phyloP scores from a whole-genome alignment of 2,113 vertebrate species.

The Phaetusa simplex region DNA sequence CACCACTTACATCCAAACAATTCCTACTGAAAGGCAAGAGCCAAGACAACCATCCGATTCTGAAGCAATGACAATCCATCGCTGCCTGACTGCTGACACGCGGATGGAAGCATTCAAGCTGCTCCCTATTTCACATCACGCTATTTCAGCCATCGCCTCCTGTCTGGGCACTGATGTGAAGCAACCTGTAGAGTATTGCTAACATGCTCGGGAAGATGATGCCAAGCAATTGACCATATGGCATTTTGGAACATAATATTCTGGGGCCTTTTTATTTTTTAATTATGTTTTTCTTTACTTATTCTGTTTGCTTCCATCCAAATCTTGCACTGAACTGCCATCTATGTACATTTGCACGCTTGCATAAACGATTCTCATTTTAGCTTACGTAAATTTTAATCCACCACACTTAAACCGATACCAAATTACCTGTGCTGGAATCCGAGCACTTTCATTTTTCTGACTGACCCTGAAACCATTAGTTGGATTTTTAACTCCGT shows the following conservation, averaged over 20 bases:
- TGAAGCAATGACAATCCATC: neutral
- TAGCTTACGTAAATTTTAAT: neutral
- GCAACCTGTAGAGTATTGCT: neutral
- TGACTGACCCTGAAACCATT: neutral
- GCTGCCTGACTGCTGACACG: neutral
- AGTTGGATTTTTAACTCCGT: neutral
- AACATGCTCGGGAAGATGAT: neutral
- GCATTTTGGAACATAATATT: constrained; percentile 26
- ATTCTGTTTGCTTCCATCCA: neutral
- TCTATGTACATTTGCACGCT: neutral
- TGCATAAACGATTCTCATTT: neutral
- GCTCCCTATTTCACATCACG: neutral
- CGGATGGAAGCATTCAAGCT: neutral
- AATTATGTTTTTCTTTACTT: neutral
- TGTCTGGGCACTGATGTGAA: neutral
- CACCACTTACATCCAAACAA: neutral
- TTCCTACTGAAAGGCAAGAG: neutral
- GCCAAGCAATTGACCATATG: constrained; percentile 12
- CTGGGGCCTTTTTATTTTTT: neutral
- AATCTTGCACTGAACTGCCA: neutral
- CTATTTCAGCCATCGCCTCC: constrained; percentile 16
- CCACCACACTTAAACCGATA: neutral
- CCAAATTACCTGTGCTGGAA: neutral
- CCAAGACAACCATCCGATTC: constrained; percentile 22
- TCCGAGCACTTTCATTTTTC: neutral